These are phyloP conservation scores for Chrysomela aeneicollis DNA, from an alignment of 2,888 invertebrate species.

Conservation along the genomic window DNA sequence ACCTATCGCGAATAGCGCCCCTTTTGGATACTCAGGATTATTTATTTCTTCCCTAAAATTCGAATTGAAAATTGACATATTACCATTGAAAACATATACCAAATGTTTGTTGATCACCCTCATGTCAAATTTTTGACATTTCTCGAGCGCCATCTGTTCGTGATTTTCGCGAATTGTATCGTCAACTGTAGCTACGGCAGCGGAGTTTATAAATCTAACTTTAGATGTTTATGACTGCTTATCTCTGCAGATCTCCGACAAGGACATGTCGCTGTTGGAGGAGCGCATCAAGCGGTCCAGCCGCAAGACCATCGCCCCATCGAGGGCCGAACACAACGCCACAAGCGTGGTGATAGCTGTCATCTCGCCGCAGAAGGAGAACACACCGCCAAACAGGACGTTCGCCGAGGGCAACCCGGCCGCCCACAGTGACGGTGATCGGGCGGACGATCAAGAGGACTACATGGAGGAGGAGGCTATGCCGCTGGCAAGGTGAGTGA, in stretches of 20 bases:
- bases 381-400: slow-evolving; percentile 34
- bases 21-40: too few relatives aligned
- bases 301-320: slow-evolving; percentile 66
- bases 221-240: too few relatives aligned
- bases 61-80: too few relatives aligned
- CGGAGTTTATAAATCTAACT: too few relatives aligned
- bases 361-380: slow-evolving; percentile 40
- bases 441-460: slow-evolving; percentile 53
- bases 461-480: slow-evolving; percentile 48
- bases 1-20: too few relatives aligned
- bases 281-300: slow-evolving; percentile 94
- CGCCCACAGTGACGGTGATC: slow-evolving; percentile 14
- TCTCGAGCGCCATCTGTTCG: too few relatives aligned
- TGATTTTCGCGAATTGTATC: too few relatives aligned
- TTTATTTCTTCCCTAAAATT: too few relatives aligned
- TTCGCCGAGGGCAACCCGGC: slow-evolving; percentile 16
- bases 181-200: too few relatives aligned
- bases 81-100: too few relatives aligned
- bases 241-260: slow-evolving; percentile 79
- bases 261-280: slow-evolving; percentile 92
- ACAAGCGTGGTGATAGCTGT: slow-evolving; percentile 33
- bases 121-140: too few relatives aligned
- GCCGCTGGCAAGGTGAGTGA: slow-evolving; percentile 48
- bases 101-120: too few relatives aligned
- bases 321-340: slow-evolving; percentile 37